Base-by-base conservation (phyloP, 2,113 vertebrate genomes). In the Siniperca chuatsi region DNA sequence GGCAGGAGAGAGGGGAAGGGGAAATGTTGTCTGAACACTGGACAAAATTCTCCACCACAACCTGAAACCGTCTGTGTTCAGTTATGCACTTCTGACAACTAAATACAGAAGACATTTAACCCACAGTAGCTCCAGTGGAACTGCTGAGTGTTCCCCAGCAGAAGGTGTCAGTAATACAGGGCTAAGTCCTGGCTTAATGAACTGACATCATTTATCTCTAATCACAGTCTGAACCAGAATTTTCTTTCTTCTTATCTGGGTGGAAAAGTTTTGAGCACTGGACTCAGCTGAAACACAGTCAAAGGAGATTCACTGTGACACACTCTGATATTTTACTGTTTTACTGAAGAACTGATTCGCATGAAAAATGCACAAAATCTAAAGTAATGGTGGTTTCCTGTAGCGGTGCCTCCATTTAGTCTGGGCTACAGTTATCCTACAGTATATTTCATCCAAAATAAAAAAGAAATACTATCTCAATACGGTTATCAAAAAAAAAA, bases 1-100 rank as follows among this genome's bases (percentile, higher is more conserved):
- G 55, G 58, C 75, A 86, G 81, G 18, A 50, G 8, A n/a, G 12
- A 68, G 70, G 4, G 50, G 78, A 81, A 52, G 57, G 33, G 62
- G 33, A 75, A 67, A 73, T 76, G 60, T 25, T 69, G 44, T 58
- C 23, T 79, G 46, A 72, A 64, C 68, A 64, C 4, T 52, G 64
- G 71, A 54, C 52, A 37, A 6, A 37, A 4, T 37, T 3, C 35
- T 37, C 35, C 35, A 37, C 5, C 35, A 37, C 35, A 37, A 9
- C 9, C 2, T 44, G 8, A 44, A 9, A 9, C 9, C 2, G 62
- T n/a, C 37, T 79, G 50, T 62, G 5, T 37, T 37, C 50, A 58
- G 58, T 33, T 52, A 33, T 21, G 16, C 61, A 16, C 3, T 67
- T 81, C 25, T 62, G 77, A 78, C 10, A 46, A 61, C 44, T 48